Base-by-base conservation (phyloP, 1,140 invertebrate species). In the Eciton burchellii region DNA sequence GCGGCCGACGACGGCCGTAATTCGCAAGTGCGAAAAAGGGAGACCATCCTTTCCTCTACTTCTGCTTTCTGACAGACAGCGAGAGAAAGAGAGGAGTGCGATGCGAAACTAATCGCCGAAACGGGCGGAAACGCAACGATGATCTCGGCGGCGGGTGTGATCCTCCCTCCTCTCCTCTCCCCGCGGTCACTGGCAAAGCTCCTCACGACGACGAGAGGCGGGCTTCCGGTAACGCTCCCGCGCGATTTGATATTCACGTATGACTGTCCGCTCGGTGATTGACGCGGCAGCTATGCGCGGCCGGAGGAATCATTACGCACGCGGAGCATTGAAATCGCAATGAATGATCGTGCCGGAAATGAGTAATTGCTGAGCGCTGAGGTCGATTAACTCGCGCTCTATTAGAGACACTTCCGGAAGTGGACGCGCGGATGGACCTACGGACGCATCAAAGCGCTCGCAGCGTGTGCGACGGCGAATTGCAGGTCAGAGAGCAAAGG, bases 341-440 rank as follows among this genome's bases (percentile, higher is more conserved):
- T 65, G 73, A 85, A 87, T 88, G 82, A 88, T 88, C 83, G 66
- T 57, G 29, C 66, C 21, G 21, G 57, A 54, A 76, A 77, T 77
- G 57, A 79, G 49, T 88, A 88, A 88, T 88, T 87, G 72, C 77
- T 43, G 35, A 79, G 63, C 63, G 72, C 66, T n/a, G n/a, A 84
- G 66, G 74, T 86, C 86, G 87, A 88, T 88, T 87, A 87, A 87
- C 77, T 71, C 72, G 29, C 72, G 81, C 47, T 73, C 72, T 82
- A 63, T 79, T 79, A 79, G 63, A 79, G 35, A 79, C 63, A 35
- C 59, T 16, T 63, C 43, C 19, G 21, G n/a, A 29, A 70, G 63
- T 79, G 63, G 74, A 68, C 47, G 45, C 24, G 43, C 24, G 16
- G 16, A 70, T 70, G 29, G 74, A 68, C 4, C 49, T 14, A 12